Evolutionary conservation across 1,140 invertebrate species (phyloP).

Genomic region (Bombus pyrosoma): DNA sequence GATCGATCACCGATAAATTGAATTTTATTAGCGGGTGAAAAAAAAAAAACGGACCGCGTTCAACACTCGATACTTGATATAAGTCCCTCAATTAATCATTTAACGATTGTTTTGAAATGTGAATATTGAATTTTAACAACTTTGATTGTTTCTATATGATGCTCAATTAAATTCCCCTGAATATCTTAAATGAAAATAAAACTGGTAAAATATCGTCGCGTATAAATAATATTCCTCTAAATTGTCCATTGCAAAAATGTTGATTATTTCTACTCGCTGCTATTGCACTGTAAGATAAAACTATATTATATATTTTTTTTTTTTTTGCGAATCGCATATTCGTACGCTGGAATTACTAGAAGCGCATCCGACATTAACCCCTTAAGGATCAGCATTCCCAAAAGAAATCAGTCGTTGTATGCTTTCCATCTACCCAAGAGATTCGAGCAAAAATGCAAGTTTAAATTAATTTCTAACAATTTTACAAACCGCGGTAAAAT

Average conservation of each 20-base stretch:
- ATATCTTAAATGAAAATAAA: neutral
- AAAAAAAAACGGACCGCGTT: neutral
- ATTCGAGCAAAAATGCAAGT: neutral
- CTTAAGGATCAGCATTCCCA: slow-evolving; percentile 13
- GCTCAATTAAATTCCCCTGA: neutral
- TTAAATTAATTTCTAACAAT: neutral
- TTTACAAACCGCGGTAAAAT: neutral
- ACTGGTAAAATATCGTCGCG: neutral
- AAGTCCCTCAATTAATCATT: neutral
- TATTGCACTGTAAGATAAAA: too few species aligned
- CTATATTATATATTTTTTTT: neutral
- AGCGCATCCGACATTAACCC: slow-evolving; percentile 21
- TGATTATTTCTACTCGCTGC: neutral
- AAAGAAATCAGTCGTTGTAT: slow-evolving; percentile 20
- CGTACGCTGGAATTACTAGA: neutral
- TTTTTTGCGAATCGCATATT: neutral
- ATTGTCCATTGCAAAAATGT: neutral
- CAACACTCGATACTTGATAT: neutral
- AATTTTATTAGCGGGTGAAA: slow-evolving; percentile 32
- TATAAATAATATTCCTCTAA: neutral
- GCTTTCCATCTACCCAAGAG: neutral
- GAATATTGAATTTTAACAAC: slow-evolving; percentile 10
- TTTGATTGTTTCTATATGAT: neutral
- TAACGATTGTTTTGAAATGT: slow-evolving; percentile 15
- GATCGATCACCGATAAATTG: slow-evolving; percentile 16